phyloP scores from a whole-genome alignment of 2,888 invertebrate species.

The Leptodirus hochenwartii region DNA sequence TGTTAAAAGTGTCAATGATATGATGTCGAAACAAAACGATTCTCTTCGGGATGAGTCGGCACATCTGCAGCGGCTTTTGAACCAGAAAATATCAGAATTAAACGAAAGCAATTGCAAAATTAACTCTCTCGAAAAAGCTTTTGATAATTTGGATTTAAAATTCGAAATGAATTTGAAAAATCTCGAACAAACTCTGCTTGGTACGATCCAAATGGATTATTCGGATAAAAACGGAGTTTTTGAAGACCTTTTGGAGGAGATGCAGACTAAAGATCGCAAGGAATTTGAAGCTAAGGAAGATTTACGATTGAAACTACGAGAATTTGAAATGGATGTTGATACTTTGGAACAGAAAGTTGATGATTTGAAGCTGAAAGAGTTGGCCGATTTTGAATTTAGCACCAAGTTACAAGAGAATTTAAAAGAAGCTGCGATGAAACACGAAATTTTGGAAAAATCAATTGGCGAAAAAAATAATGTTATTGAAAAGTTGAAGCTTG shows the following conservation, averaged over 20 bases:
- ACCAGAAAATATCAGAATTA: conserved; percentile 7
- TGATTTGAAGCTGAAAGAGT: too few relatives aligned
- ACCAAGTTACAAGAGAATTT: conserved; percentile 2
- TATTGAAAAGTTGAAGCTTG: too few relatives aligned
- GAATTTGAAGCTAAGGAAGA: too few relatives aligned
- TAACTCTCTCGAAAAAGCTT: conserved; percentile 4
- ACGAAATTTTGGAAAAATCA: too few relatives aligned
- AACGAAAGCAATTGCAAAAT: conserved; percentile 7
- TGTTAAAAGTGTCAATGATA: conserved; percentile 2
- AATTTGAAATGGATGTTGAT: too few relatives aligned
- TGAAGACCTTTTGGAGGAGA: conserved; percentile 7
- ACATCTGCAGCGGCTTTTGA: conserved; percentile 6
- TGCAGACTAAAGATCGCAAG: too few relatives aligned
- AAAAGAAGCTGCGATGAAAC: conserved; percentile 3
- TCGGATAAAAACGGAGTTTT: conserved; percentile 8
- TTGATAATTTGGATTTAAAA: conserved; percentile 7
- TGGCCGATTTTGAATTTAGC: conserved; percentile 3
- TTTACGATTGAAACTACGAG: not conserved
- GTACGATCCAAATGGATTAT: conserved; percentile 1
- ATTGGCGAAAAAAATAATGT: too few relatives aligned
- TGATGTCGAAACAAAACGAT: conserved; percentile 1
- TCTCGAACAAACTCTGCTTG: conserved; percentile 6
- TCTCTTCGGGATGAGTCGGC: conserved; percentile 5
- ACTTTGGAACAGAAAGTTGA: conserved; percentile 5
- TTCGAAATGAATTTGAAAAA: conserved; percentile 8